Percentiles rank a stretch among this genome's conserved stretches.
Conservation (phyloP, 2,797 vertebrate species). For the Melanotaenia parkinsoni region DNA sequence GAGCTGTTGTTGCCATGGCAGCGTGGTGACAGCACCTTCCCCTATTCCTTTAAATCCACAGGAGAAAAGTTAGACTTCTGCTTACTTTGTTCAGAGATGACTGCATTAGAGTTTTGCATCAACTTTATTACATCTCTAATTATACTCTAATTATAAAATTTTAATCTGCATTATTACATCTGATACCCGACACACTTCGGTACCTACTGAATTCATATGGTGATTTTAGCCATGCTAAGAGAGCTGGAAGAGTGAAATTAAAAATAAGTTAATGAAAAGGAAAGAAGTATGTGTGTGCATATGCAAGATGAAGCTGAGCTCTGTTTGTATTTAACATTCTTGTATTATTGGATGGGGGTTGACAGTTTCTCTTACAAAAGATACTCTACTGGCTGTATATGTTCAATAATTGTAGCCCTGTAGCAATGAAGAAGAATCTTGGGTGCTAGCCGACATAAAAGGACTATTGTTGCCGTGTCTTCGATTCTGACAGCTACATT, state of each 20-base stretch:
- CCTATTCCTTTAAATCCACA: slow-evolving; percentile 21
- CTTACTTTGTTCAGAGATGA: slow-evolving; percentile 55
- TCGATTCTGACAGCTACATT: slow-evolving; percentile 62
- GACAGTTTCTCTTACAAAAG: slow-evolving; percentile 57
- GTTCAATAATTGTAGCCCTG: slow-evolving; percentile 69
- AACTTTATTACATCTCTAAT: slow-evolving; percentile 72
- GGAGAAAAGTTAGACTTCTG: slow-evolving; percentile 57
- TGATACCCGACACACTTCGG: slow-evolving; percentile 70
- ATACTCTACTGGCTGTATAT: slow-evolving; percentile 55
- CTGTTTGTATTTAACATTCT: slow-evolving; percentile 50
- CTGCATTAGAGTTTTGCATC: slow-evolving; percentile 57
- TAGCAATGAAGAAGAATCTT: slow-evolving; percentile 54
- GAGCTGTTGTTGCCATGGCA: slow-evolving; percentile 58
- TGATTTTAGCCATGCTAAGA: slow-evolving; percentile 63
- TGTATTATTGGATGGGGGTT: slow-evolving; percentile 41
- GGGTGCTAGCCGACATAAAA: slow-evolving; percentile 58
- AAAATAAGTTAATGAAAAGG: slow-evolving; percentile 49
- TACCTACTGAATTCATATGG: slow-evolving; percentile 73
- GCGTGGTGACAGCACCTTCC: slow-evolving; percentile 41
- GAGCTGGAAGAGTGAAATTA: slow-evolving; percentile 60
- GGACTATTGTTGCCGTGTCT: slow-evolving; percentile 60
- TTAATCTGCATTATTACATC: slow-evolving; percentile 75
- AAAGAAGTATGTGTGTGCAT: slow-evolving; percentile 28
- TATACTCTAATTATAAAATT: slow-evolving; percentile 74
- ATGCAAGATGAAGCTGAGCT: slow-evolving; percentile 23